A percentile compares a stretch with the other conserved stretches of the same genome.
Evolutionary conservation across 2,797 vertebrate species (phyloP).

Genomic region (Thunnus albacares): DNA sequence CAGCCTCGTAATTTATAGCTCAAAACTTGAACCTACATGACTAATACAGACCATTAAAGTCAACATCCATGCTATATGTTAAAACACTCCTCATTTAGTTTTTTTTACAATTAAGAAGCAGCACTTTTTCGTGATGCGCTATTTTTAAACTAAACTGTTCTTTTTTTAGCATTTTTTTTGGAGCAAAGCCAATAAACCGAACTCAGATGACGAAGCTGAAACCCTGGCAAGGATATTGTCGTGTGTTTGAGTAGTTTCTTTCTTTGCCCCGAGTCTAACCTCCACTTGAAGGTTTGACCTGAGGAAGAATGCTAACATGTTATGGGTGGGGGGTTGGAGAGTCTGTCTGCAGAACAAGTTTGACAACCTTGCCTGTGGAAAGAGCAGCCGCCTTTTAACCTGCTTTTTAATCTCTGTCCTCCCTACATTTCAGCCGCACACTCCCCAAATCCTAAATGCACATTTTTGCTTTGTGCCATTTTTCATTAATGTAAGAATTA

Average conservation of each 20-base stretch:
- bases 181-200: constrained; percentile 27
- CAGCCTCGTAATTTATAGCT: neutral
- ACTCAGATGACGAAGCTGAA: constrained; percentile 23
- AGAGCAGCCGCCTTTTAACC: constrained; percentile 75
- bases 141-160: constrained; percentile 31
- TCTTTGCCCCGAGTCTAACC: constrained; percentile 73
- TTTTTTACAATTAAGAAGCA: neutral
- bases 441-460: constrained; percentile 43
- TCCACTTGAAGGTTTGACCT: constrained; percentile 72
- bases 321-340: constrained; percentile 65
- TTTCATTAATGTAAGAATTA: constrained; percentile 30
- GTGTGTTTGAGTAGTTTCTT: constrained; percentile 53
- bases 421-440: constrained; percentile 62
- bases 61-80: constrained; percentile 9
- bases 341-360: constrained; percentile 81
- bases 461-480: constrained; percentile 25
- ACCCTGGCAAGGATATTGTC: constrained; percentile 40
- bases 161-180: constrained; percentile 24
- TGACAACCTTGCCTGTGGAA: constrained; percentile 72
- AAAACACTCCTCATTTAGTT: neutral
- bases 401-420: constrained; percentile 76
- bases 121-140: neutral
- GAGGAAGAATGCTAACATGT: constrained; percentile 77
- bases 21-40: constrained; percentile 24
- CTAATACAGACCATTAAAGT: constrained; percentile 2